Evolutionary conservation across 2,113 vertebrate species (phyloP).

Genomic region (Balaenoptera acutorostrata): DNA sequence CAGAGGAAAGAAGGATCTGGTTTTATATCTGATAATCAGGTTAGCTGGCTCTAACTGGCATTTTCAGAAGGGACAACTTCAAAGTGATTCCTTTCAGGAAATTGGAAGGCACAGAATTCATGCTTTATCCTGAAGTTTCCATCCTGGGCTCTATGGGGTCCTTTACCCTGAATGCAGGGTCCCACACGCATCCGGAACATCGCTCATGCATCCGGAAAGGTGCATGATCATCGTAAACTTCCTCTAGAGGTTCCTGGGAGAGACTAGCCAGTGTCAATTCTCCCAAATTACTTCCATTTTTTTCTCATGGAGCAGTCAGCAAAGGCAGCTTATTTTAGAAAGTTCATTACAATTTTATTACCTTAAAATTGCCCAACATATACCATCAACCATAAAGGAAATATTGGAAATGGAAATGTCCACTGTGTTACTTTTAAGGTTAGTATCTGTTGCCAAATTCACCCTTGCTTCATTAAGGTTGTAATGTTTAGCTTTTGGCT

Average conservation of each 20-base stretch:
- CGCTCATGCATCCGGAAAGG: not conserved
- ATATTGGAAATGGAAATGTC: conserved; percentile 34
- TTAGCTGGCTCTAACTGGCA: not conserved
- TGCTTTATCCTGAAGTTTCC: not conserved
- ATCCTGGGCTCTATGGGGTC: not conserved
- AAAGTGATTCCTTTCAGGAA: conserved; percentile 41
- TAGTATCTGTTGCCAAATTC: conserved; percentile 2
- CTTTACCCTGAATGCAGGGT: not conserved
- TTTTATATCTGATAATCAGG: not conserved
- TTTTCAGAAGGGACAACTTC: conserved; percentile 20
- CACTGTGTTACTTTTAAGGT: conserved; percentile 27
- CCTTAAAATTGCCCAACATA: conserved; percentile 52
- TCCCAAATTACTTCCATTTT: conserved; percentile 37
- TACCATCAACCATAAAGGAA: conserved; percentile 48
- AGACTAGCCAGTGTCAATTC: not conserved
- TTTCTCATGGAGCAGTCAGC: not conserved
- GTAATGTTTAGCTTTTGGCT: not conserved
- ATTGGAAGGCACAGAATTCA: conserved; percentile 21
- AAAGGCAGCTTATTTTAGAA: conserved; percentile 55
- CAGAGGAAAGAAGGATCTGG: not conserved
- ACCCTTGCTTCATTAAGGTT: conserved; percentile 9
- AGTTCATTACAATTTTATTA: conserved; percentile 70
- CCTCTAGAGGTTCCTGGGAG: not conserved
- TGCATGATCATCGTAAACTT: not conserved
- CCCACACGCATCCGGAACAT: not conserved